phyloP scores from a whole-genome alignment of 2,113 vertebrate species.

The Callipepla squamata region DNA sequence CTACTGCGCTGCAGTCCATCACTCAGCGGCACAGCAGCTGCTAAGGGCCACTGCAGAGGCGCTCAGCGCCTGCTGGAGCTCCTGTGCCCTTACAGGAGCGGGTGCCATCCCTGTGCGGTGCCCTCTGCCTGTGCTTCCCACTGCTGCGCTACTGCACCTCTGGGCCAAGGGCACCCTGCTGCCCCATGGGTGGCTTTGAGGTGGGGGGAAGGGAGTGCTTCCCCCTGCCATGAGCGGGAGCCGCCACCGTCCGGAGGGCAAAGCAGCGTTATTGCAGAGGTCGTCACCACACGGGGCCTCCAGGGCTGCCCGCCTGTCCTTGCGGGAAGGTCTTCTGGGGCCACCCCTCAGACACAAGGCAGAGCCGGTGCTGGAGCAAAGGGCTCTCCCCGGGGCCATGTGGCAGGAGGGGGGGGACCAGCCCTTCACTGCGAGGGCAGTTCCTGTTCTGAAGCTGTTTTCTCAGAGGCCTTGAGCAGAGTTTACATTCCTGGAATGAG shows the following conservation, averaged over 20 bases:
- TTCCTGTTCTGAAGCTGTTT: conserved; percentile 55
- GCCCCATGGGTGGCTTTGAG: neutral
- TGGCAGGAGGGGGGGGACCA: conserved; percentile 30
- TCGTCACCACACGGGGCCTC: conserved; percentile 29
- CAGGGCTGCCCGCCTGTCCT: conserved; percentile 30
- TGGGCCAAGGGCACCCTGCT: neutral
- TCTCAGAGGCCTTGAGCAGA: conserved; percentile 61
- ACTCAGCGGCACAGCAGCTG: neutral
- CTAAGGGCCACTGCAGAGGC: accelerated
- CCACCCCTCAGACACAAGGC: conserved; percentile 66
- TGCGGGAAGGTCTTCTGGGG: conserved; percentile 65
- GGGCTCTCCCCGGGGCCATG: conserved; percentile 44
- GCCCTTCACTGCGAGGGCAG: conserved; percentile 43
- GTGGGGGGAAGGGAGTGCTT: neutral
- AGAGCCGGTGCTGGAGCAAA: conserved; percentile 54
- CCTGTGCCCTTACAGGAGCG: neutral
- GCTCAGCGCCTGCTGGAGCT: accelerated
- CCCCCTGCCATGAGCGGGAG: neutral
- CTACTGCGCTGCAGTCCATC: conserved; percentile 15
- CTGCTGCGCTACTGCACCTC: accelerated
- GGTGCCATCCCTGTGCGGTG: accelerated
- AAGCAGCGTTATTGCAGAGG: conserved; percentile 63
- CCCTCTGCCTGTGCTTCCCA: neutral
- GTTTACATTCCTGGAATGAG: conserved; percentile 73
- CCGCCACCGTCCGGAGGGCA: conserved; percentile 22